Percentiles rank a stretch among this genome's conserved stretches.
Conservation (phyloP, 1,140 invertebrate genomes). For the Asbolus verrucosus region DNA sequence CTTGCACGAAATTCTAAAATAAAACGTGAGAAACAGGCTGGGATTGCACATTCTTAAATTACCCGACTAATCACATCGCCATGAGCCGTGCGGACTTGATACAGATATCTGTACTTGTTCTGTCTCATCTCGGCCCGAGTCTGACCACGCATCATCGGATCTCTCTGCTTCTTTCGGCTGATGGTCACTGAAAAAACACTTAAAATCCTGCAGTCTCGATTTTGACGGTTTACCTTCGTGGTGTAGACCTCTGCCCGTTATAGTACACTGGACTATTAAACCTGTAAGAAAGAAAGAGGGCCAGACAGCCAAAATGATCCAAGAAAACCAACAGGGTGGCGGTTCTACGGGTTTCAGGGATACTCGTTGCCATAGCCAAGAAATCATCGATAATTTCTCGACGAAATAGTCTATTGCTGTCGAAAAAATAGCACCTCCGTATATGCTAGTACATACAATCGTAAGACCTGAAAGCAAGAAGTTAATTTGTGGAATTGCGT, state of each 20-base stretch:
- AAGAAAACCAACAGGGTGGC: conserved; percentile 80
- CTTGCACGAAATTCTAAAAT: conserved; percentile 82
- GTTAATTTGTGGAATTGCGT: conserved; percentile 10
- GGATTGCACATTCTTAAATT: conserved; percentile 41
- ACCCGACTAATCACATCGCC: conserved; percentile 92
- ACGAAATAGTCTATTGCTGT: conserved; percentile 82
- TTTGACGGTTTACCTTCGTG: conserved; percentile 68
- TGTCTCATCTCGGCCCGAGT: conserved; percentile 81
- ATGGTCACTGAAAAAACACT: conserved; percentile 56
- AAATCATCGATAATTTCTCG: conserved; percentile 76
- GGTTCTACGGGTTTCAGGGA: conserved; percentile 67
- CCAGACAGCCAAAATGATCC: conserved; percentile 81
- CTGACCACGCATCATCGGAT: conserved; percentile 67
- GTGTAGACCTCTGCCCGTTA: conserved; percentile 79
- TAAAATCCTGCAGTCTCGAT: too few species aligned
- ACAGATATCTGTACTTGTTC: conserved; percentile 88
- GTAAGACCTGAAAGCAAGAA: conserved; percentile 71
- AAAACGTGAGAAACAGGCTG: conserved; percentile 7
- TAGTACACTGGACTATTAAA: conserved; percentile 74
- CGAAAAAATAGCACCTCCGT: conserved; percentile 80
- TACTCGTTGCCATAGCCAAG: conserved; percentile 74
- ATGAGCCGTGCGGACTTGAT: conserved; percentile 88
- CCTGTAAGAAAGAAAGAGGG: conserved; percentile 78
- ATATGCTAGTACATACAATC: conserved; percentile 81
- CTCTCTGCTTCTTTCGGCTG: conserved; percentile 60